Evolutionary conservation across 2,113 vertebrate species (phyloP).

Genomic region (Rattus rattus): DNA sequence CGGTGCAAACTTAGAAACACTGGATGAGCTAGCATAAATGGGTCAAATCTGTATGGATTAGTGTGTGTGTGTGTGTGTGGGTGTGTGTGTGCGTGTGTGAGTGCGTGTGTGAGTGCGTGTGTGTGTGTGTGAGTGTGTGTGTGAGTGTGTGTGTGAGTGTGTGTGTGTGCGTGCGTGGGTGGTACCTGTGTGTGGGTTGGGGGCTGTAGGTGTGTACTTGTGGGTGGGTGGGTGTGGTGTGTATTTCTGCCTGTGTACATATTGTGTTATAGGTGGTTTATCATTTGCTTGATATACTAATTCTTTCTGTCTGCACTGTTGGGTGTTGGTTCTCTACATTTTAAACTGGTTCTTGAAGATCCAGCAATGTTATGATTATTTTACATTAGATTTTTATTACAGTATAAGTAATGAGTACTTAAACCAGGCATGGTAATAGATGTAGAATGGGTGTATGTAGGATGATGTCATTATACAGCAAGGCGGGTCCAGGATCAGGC

Average conservation of each 20-base stretch:
- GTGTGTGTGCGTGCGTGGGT: not conserved
- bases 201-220: not conserved
- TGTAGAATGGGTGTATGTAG: not conserved
- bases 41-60: slow-evolving; percentile 31
- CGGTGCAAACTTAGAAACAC: not conserved
- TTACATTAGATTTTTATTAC: not conserved
- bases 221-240: not conserved
- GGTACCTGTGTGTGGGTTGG: not conserved
- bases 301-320: not conserved
- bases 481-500: too few relatives aligned
- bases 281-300: not conserved
- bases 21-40: slow-evolving; percentile 10
- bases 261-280: not conserved
- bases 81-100: not conserved
- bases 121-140: not conserved
- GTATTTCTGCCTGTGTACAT: not conserved
- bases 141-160: not conserved
- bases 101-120: not conserved
- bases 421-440: not conserved
- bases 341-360: not conserved
- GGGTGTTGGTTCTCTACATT: not conserved
- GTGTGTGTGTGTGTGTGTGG: not conserved
- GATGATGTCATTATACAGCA: too few relatives aligned
- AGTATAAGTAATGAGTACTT: not conserved
- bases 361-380: not conserved